Base-by-base conservation (phyloP, 2,888 invertebrate species). In the Acanthoscelides obtectus region DNA sequence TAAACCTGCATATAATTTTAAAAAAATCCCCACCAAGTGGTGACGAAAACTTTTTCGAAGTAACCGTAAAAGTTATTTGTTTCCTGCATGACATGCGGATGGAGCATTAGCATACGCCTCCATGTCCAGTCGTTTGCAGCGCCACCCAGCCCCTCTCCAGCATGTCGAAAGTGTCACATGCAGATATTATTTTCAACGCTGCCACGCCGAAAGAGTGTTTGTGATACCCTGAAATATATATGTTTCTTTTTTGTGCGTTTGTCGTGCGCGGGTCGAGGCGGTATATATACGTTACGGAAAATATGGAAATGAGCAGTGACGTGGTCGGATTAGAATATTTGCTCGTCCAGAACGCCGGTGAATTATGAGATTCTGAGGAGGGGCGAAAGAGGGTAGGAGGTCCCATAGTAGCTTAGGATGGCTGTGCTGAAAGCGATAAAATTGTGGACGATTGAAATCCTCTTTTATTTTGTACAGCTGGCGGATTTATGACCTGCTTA, bases 101-200 rank as follows among this genome's bases (percentile, higher is more conserved):
- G 45, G 45, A 12, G 12, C 45, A 45, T 45, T 45, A 45, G 45
- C 45, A 45, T 45, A 45, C 45, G 3, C 5, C 45, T 45, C 8
- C 45, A 45, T 45, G 45, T 45, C 45, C 45, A 45, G 45, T 45
- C 45, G 17, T 45, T 45, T 45, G 45, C 45, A 45, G 45, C 5
- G 17, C 45, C 45, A 12, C 45, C 45, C 45, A n/a, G n/a, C n/a
- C 45, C 45, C 45, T 12, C 45, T 12, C 3, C 45, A 45, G 45
- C 73, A 71, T 73, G 73, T 75, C 73, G 73, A 75, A 75, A 75
- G 69, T 68, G 74, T 75, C 74, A 75, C 66, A 69, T 25, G 65
- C 74, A 75, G 74, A 75, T 73, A 75, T 74, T 72, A 74, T 73
- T 75, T 72, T 71, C 45, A 45, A 17, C 45, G 45, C n/a, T n/a